Percentiles rank a stretch among this genome's conserved stretches.
Conservation (phyloP, 1,140 invertebrate species). For the Drosophila serrata region DNA sequence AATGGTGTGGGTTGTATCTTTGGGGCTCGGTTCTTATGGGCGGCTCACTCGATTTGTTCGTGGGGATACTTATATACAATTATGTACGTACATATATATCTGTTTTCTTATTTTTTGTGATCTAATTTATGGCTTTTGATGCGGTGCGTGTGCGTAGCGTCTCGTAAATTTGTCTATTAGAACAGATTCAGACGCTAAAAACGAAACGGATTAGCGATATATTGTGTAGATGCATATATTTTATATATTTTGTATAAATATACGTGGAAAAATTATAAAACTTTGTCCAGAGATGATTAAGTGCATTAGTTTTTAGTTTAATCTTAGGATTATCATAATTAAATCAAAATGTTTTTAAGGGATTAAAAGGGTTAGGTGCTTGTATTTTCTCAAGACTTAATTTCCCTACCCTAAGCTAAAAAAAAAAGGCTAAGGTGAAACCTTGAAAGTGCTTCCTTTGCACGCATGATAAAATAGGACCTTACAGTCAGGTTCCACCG, state of each 20-base stretch:
- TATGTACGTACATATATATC: constrained; percentile 1
- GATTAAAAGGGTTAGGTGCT: too few species aligned
- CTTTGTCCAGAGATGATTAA: not conserved
- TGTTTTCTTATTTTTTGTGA: constrained; percentile 50
- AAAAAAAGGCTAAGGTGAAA: not conserved
- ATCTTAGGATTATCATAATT: not conserved
- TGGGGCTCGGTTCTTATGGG: constrained; percentile 43
- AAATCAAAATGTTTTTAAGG: too few species aligned
- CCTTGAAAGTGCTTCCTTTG: not conserved
- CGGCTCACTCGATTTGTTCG: constrained; percentile 39
- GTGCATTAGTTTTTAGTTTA: not conserved
- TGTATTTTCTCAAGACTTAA: too few species aligned
- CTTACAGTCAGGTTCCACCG: constrained; percentile 89
- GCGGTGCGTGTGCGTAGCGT: constrained; percentile 64
- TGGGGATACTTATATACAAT: constrained; percentile 4
- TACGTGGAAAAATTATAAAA: not conserved
- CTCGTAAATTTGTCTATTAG: constrained; percentile 54
- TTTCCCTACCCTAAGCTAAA: too few species aligned
- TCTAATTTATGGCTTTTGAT: constrained; percentile 63
- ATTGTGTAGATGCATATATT: not conserved
- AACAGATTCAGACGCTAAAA: constrained; percentile 24
- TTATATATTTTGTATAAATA: not conserved
- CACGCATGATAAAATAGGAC: constrained; percentile 4
- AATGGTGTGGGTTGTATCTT: constrained; percentile 43
- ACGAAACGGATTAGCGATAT: constrained; percentile 43